Percentiles rank a stretch among this genome's conserved stretches.
These are phyloP conservation scores for Drosophila persimilis DNA, from an alignment of 1,140 invertebrate genomes.

Conservation along the genomic window DNA sequence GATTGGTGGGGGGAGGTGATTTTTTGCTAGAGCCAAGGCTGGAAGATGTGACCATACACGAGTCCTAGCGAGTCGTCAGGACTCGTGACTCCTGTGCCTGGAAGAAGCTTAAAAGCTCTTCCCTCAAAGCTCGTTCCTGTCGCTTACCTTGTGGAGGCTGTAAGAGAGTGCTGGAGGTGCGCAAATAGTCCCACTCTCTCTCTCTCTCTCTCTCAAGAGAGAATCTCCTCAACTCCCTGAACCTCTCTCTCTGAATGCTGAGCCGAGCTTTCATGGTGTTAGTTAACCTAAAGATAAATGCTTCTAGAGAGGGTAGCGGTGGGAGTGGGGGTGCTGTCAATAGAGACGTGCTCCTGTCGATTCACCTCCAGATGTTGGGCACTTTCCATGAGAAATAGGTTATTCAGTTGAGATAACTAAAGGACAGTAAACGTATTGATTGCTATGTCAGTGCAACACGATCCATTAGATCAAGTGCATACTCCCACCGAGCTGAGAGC, in stretches of 20 bases:
- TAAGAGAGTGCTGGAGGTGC: constrained; percentile 27
- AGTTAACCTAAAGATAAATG: not conserved
- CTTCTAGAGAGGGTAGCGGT: constrained; percentile 29
- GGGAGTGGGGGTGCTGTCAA: not conserved
- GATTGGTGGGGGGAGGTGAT: no score
- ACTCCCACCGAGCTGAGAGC: no score
- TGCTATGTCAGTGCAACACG: no score
- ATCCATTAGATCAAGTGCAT: not conserved
- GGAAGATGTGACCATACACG: constrained; percentile 31
- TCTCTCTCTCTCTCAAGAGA: not conserved
- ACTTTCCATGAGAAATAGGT: not conserved
- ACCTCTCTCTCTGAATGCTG: constrained; percentile 2
- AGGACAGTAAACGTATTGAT: not conserved
- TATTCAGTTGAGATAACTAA: not conserved
- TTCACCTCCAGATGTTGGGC: constrained; percentile 22
- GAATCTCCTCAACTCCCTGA: no score
- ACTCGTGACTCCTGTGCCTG: constrained; percentile 43
- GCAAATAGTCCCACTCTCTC: constrained; percentile 7
- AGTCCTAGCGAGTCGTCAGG: constrained; percentile 41
- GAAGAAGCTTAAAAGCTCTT: constrained; percentile 44
- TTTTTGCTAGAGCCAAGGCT: constrained; percentile 31
- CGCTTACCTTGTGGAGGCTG: constrained; percentile 22
- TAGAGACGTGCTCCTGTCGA: constrained; percentile 11
- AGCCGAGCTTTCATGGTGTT: not conserved
- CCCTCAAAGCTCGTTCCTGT: constrained; percentile 23